A percentile compares a stretch with the other conserved stretches of the same genome.
phyloP scores from a whole-genome alignment of 2,888 invertebrate species.

The Phalangium opilio region DNA sequence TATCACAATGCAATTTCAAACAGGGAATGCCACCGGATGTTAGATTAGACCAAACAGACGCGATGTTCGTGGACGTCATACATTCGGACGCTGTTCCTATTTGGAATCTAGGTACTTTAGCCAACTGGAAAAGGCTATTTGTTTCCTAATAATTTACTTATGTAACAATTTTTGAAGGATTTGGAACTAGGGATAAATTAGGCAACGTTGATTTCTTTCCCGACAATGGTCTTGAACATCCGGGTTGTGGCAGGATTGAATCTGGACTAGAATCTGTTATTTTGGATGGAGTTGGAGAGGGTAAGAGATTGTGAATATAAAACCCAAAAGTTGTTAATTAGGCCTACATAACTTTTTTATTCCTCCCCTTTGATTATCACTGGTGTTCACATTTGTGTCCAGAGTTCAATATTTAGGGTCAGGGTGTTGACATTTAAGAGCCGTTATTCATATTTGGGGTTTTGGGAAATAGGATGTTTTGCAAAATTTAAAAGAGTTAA shows the following conservation, averaged over 20 bases:
- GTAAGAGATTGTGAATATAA: neutral
- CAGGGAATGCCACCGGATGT: conserved; percentile 52
- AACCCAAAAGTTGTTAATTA: too few relatives aligned
- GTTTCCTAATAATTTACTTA: too few relatives aligned
- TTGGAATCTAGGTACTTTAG: conserved; percentile 7
- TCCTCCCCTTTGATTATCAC: too few relatives aligned
- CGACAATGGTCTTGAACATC: conserved; percentile 28
- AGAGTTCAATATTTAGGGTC: too few relatives aligned
- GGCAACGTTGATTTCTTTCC: conserved; percentile 31
- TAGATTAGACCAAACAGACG: conserved; percentile 68
- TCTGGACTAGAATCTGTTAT: neutral
- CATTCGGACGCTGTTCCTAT: conserved; percentile 48
- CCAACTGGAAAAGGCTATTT: too few relatives aligned
- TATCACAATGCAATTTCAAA: too few relatives aligned
- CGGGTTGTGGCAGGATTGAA: conserved; percentile 25
- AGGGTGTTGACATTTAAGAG: too few relatives aligned
- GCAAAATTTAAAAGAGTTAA: too few relatives aligned
- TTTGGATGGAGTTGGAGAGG: neutral
- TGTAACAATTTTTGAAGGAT: conserved; percentile 12
- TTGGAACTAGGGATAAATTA: conserved; percentile 22
- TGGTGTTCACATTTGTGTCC: too few relatives aligned
- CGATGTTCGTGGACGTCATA: conserved; percentile 73
- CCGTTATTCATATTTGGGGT: too few relatives aligned
- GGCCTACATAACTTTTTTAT: too few relatives aligned
- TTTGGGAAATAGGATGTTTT: too few relatives aligned